These are phyloP conservation scores for Lerista edwardsae DNA, from an alignment of 2,797 vertebrate genomes.

Conservation along the genomic window DNA sequence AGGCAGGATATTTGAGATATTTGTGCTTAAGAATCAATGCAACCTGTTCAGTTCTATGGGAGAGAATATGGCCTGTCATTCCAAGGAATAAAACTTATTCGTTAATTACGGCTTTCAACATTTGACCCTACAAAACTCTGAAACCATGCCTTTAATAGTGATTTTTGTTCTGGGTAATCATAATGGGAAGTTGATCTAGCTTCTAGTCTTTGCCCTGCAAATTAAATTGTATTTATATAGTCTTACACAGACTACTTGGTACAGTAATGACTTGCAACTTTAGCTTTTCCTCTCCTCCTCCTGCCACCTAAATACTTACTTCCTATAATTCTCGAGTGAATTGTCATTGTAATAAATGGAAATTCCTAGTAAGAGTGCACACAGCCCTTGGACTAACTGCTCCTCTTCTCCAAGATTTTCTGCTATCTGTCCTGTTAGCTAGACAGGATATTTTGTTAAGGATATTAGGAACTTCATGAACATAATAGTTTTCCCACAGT, in stretches of 20 bases:
- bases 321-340: constrained; percentile 94
- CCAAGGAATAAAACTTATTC: not conserved
- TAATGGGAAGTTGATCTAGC: not conserved
- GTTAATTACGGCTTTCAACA: not conserved
- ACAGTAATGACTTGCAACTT: not conserved
- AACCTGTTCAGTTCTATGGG: not conserved
- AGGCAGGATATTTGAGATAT: not conserved
- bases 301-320: constrained; percentile 79
- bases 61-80: not conserved
- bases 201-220: not conserved
- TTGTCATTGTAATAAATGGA: constrained; percentile 98
- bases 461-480: constrained; percentile 36
- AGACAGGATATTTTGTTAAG: constrained; percentile 79
- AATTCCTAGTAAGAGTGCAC: constrained; percentile 93
- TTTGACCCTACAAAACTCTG: not conserved
- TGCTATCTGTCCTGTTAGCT: constrained; percentile 97
- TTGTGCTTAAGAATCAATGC: not conserved
- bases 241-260: not conserved
- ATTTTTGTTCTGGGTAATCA: not conserved
- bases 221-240: not conserved
- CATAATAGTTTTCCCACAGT: not conserved
- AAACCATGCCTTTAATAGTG: too few species aligned
- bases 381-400: constrained; percentile 94
- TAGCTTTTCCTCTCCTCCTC: too few species aligned
- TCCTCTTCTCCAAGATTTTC: constrained; percentile 98